Conservation (phyloP, 2,888 invertebrate genomes). For the Gymnocheta viridis region DNA sequence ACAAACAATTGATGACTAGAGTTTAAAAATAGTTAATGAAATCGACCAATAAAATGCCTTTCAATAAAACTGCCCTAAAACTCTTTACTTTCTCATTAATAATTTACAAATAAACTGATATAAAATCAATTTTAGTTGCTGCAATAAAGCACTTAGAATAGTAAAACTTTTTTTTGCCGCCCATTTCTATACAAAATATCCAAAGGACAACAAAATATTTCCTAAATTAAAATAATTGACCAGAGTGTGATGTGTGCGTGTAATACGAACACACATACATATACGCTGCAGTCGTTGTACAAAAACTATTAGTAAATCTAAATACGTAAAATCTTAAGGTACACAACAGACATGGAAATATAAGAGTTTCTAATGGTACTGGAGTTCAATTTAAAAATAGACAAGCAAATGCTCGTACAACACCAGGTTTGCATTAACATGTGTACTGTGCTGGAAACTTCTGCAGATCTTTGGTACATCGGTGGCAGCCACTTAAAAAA, state of each 20-base stretch:
- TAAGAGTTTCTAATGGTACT: too few relatives aligned
- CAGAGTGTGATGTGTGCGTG: neutral
- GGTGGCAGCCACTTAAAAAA: too few relatives aligned
- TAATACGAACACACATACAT: neutral
- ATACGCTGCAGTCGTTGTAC: neutral
- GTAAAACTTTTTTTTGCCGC: neutral
- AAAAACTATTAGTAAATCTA: neutral
- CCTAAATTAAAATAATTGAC: constrained; percentile 54
- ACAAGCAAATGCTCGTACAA: too few relatives aligned
- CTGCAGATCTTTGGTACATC: too few relatives aligned
- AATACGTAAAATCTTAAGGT: neutral
- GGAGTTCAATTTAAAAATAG: too few relatives aligned
- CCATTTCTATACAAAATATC: neutral
- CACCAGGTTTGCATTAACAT: too few relatives aligned
- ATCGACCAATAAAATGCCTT: neutral
- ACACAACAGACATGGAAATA: neutral
- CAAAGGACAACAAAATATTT: neutral
- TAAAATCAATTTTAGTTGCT: constrained; percentile 3
- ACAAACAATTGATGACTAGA: too few relatives aligned
- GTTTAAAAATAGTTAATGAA: too few relatives aligned
- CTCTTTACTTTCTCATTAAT: neutral
- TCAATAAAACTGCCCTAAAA: neutral
- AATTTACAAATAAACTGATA: neutral
- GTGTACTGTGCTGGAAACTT: too few relatives aligned
- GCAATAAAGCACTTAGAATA: neutral